Conservation (phyloP, 2,797 vertebrate species). For the Lateolabrax maculatus region DNA sequence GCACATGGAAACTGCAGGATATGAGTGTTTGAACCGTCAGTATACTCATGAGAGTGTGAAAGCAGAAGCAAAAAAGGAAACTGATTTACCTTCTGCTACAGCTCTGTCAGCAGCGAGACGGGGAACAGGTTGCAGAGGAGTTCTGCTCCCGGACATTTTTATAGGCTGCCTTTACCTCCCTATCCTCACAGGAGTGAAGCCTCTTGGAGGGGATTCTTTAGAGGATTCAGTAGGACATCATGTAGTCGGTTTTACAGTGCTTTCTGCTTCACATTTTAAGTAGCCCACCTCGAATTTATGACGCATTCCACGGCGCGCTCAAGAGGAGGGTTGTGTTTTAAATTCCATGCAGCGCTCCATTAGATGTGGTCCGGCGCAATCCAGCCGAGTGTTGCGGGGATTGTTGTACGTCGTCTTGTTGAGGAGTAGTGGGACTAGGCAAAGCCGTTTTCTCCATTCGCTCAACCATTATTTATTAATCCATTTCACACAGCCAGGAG, state of each 20-base stretch:
- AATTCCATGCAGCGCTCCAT: conserved; percentile 66
- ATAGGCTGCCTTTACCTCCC: conserved; percentile 56
- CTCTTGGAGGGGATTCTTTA: conserved; percentile 48
- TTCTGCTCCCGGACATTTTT: conserved; percentile 63
- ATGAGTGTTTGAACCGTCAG: conserved; percentile 29
- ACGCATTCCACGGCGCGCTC: conserved; percentile 46
- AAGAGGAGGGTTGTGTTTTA: conserved; percentile 54
- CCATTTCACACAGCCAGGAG: conserved; percentile 87
- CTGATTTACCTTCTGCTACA: conserved; percentile 65
- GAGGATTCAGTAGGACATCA: conserved; percentile 62
- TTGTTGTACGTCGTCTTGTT: conserved; percentile 71
- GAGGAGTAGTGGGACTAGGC: conserved; percentile 70
- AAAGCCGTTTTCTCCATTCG: conserved; percentile 76
- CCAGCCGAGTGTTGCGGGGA: conserved; percentile 60
- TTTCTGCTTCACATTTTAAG: conserved; percentile 69
- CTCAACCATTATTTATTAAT: conserved; percentile 87
- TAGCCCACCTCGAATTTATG: conserved; percentile 62
- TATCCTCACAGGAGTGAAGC: conserved; percentile 41
- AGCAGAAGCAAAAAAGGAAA: conserved; percentile 53
- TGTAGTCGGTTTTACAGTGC: conserved; percentile 60
- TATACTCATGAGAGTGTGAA: conserved; percentile 57
- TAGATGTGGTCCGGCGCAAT: conserved; percentile 69
- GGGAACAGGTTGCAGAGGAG: conserved; percentile 58
- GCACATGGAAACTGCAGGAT: conserved; percentile 50
- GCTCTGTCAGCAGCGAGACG: conserved; percentile 54